Conservation (phyloP, 2,888 invertebrate genomes). For the Drosophila ustulata region DNA sequence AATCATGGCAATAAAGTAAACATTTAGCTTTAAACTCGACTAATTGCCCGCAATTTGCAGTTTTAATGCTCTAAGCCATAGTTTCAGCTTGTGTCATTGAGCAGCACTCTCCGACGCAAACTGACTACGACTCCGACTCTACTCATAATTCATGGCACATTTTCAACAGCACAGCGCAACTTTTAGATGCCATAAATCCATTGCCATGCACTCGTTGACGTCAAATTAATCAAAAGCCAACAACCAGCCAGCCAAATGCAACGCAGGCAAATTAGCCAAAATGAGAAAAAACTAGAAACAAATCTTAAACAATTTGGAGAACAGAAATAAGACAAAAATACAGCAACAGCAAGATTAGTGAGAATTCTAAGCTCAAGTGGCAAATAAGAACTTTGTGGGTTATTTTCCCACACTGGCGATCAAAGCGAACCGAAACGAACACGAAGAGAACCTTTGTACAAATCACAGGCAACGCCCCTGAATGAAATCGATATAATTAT, state of each 20-base stretch:
- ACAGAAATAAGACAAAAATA: slow-evolving; percentile 12
- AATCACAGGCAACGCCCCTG: slow-evolving; percentile 74
- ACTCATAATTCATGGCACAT: slow-evolving; percentile 61
- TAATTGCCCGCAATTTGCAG: neutral
- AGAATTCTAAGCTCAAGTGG: slow-evolving; percentile 68
- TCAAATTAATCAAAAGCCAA: slow-evolving; percentile 73
- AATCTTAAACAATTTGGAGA: slow-evolving; percentile 5
- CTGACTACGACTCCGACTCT: neutral
- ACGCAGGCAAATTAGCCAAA: slow-evolving; percentile 69
- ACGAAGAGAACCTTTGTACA: slow-evolving; percentile 46
- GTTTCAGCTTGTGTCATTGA: slow-evolving; percentile 39
- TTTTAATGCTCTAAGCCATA: neutral
- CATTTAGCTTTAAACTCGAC: neutral
- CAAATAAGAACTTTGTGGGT: slow-evolving; percentile 61
- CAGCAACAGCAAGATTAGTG: slow-evolving; percentile 41
- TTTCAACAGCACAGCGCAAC: slow-evolving; percentile 29
- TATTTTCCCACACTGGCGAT: slow-evolving; percentile 68
- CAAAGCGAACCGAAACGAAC: slow-evolving; percentile 68
- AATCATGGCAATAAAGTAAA: neutral
- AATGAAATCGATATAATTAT: slow-evolving; percentile 79
- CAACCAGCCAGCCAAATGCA: slow-evolving; percentile 63
- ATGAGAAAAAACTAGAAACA: slow-evolving; percentile 15
- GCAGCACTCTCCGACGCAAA: neutral
- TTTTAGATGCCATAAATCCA: slow-evolving; percentile 65
- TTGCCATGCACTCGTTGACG: slow-evolving; percentile 77